These are phyloP conservation scores for Uropetala carovei DNA, from an alignment of 2,888 invertebrate genomes.

Conservation along the genomic window DNA sequence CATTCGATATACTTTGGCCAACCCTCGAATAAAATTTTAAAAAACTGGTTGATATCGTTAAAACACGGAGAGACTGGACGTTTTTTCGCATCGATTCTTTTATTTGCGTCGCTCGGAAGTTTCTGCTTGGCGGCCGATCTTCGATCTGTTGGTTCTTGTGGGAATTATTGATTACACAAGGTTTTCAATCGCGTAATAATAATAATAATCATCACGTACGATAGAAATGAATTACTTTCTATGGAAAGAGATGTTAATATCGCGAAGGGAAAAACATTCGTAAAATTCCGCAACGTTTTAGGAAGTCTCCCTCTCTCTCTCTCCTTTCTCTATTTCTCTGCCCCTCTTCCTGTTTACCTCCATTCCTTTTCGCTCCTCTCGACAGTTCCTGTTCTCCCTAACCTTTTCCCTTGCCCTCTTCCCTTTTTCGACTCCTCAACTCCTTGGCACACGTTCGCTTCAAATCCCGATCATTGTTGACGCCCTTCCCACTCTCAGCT, in stretches of 20 bases:
- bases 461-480: constrained; percentile 62
- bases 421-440: constrained; percentile 1
- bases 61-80: background rate
- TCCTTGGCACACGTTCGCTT: constrained; percentile 57
- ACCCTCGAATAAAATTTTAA: background rate
- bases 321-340: no score
- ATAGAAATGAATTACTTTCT: no score
- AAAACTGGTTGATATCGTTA: constrained; percentile 15
- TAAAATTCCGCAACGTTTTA: no score
- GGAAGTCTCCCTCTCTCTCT: no score
- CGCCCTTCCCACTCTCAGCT: constrained; percentile 6
- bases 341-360: background rate
- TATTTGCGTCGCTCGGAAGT: background rate
- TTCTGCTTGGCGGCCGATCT: background rate
- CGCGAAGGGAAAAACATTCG: no score
- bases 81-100: background rate
- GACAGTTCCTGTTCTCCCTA: constrained; percentile 37
- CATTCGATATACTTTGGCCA: constrained; percentile 3
- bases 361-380: background rate
- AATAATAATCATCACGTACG: no score
- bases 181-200: no score
- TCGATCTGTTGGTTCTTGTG: background rate
- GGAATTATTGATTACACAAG: no score
- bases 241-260: no score
- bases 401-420: background rate